A percentile compares a stretch with the other conserved stretches of the same genome.
phyloP scores from a whole-genome alignment of 2,888 invertebrate genomes.

The Tethea ocularis region DNA sequence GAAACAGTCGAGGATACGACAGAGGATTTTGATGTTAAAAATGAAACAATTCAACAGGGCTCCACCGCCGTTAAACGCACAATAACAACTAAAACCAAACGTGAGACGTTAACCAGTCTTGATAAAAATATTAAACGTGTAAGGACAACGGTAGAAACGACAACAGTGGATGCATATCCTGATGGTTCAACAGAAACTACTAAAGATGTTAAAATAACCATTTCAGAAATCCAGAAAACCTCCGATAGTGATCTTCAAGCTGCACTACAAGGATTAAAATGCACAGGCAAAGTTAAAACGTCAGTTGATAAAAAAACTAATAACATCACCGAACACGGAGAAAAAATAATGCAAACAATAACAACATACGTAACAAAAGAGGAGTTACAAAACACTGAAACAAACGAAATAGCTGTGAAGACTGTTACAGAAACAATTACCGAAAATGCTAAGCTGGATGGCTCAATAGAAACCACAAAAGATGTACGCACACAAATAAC shows the following conservation, averaged over 20 bases:
- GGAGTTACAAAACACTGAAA: slow-evolving; percentile 65
- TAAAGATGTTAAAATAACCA: slow-evolving; percentile 79
- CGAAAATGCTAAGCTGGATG: slow-evolving; percentile 69
- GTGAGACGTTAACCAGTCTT: slow-evolving; percentile 76
- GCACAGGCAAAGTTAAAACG: slow-evolving; percentile 74
- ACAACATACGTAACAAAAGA: slow-evolving; percentile 76
- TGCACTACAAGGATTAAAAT: slow-evolving; percentile 66
- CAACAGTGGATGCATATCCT: slow-evolving; percentile 74
- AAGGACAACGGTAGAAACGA: slow-evolving; percentile 82
- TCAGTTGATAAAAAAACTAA: slow-evolving; percentile 79
- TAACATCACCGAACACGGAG: slow-evolving; percentile 70
- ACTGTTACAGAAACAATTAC: slow-evolving; percentile 76
- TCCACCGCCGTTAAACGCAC: slow-evolving; percentile 64
- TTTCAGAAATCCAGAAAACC: slow-evolving; percentile 78
- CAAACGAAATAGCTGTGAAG: slow-evolving; percentile 74
- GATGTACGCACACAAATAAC: slow-evolving; percentile 78
- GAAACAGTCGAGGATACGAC: slow-evolving; percentile 71
- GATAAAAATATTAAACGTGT: slow-evolving; percentile 82
- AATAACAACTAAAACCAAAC: slow-evolving; percentile 75
- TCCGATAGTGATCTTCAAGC: slow-evolving; percentile 75
- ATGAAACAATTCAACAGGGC: slow-evolving; percentile 65
- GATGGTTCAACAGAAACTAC: slow-evolving; percentile 83
- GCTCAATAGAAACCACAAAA: slow-evolving; percentile 75
- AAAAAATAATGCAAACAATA: slow-evolving; percentile 70
- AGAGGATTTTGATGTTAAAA: slow-evolving; percentile 69